Evolutionary conservation across 2,888 invertebrate species (phyloP), one percentile per base, ranked within the genome.

Genomic region (Papilio protenor): DNA sequence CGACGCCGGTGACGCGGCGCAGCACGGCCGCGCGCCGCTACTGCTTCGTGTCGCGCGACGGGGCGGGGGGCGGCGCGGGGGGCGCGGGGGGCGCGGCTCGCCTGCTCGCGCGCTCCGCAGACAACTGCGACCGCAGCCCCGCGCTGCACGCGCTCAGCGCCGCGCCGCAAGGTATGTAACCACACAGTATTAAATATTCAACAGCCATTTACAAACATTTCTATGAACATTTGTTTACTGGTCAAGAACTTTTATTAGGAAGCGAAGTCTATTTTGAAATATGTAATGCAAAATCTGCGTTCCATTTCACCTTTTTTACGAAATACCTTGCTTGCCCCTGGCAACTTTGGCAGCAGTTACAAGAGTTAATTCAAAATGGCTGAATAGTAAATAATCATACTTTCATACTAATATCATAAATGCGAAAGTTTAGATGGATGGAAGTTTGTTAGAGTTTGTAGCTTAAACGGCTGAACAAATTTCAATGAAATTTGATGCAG

Each of bases 41-140:
- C 92, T 97, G 97, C 93, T 97, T 97, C 92, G 96, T 97, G 92
- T 97, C 97, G 87, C 96, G 96, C 80, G 97, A 97, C 88, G 90
- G 14, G 59, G 59, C 59, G 79, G 92, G 95, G 79, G 92, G 95
- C 77, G 21, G 64, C 10, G 33, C 33, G 33, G 33, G 90, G 14
- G 92, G 82, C 79, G 89, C 91, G 79, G 92, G 95, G 79, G 92
- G 95, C 77, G 33, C 33, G 33, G 33, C 33, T 33, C 33, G 33
- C 33, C 71, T 40, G 23, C 55, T 96, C 83, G 95, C 96, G 45
- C 95, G 96, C 57, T 96, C 96, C 64, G 94, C 96, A 6, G 95
- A 95, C 88, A 96, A 96, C 90, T 97, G 97, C 90, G 95, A 96
- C 94, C 96, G 86, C 90, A 96, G 81, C 95, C 96, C 82, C 96